A percentile compares a stretch with the other conserved stretches of the same genome.
Evolutionary conservation across 2,797 vertebrate species (phyloP).

Genomic region (Amphiprion clarkii): DNA sequence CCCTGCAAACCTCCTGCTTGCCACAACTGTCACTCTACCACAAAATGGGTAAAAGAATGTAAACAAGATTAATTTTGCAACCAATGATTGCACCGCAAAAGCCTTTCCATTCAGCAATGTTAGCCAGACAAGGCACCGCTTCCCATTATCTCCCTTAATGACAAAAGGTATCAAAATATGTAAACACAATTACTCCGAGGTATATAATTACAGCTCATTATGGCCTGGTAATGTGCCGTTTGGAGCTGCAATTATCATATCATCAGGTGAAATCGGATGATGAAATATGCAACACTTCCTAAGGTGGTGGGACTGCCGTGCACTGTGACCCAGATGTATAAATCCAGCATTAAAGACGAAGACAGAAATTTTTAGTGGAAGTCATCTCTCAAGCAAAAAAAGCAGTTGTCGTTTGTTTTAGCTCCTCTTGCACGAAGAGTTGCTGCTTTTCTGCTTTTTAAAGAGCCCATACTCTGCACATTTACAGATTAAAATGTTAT

Average conservation of each 20-base stretch:
- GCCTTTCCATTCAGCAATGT: not conserved
- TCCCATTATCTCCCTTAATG: slow-evolving; percentile 17
- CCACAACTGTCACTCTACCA: not conserved
- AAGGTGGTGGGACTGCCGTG: not conserved
- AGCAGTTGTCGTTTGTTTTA: too few relatives aligned
- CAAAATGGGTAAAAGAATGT: slow-evolving; percentile 3
- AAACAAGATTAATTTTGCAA: not conserved
- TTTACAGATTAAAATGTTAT: too few relatives aligned
- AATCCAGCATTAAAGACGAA: not conserved
- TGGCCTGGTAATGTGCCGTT: slow-evolving; percentile 11
- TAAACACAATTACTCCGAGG: slow-evolving; percentile 15
- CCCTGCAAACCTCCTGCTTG: not conserved
- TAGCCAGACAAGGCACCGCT: not conserved
- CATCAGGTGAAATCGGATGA: slow-evolving; percentile 3
- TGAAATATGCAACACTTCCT: not conserved
- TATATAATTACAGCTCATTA: slow-evolving; percentile 10
- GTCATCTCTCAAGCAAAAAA: too few relatives aligned
- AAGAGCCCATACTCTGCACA: too few relatives aligned
- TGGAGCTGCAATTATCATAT: not conserved
- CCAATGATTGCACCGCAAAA: too few relatives aligned
- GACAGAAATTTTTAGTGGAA: too few relatives aligned
- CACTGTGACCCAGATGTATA: not conserved
- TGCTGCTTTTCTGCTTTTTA: too few relatives aligned
- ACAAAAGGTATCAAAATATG: slow-evolving; percentile 17
- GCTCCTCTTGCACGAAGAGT: too few relatives aligned